Evolutionary conservation across 2,113 vertebrate species (phyloP).

Genomic region (Mirza zaza): DNA sequence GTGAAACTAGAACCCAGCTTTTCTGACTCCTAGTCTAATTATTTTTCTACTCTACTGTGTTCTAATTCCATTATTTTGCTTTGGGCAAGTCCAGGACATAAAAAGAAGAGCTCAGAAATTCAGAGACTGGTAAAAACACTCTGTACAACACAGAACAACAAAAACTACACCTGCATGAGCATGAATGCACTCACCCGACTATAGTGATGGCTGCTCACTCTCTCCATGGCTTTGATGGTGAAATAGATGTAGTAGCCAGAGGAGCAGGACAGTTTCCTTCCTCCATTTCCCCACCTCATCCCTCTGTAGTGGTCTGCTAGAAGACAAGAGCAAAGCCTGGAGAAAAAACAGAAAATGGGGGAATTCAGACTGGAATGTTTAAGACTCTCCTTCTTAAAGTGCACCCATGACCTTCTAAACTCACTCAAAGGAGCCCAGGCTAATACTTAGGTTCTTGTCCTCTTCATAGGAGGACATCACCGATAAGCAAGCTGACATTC

Average conservation of each 20-base stretch:
- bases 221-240: neutral
- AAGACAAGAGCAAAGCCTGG: neutral
- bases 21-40: neutral
- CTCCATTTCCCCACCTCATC: neutral
- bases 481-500: neutral
- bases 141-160: neutral
- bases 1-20: neutral
- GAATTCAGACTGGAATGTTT: neutral
- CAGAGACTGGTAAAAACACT: neutral
- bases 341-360: neutral
- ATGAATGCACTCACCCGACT: neutral
- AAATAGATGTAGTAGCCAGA: neutral
- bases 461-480: neutral
- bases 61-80: neutral
- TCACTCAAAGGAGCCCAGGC: neutral
- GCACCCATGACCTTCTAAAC: neutral
- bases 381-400: neutral
- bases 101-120: neutral
- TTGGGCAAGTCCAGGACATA: neutral
- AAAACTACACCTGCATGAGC: neutral
- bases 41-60: neutral
- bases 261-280: neutral
- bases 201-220: neutral
- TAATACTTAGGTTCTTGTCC: neutral
- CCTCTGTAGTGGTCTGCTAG: neutral